A percentile compares a stretch with the other conserved stretches of the same genome.
Conservation (phyloP, 2,797 vertebrate genomes). For the Oryzias sinensis region DNA sequence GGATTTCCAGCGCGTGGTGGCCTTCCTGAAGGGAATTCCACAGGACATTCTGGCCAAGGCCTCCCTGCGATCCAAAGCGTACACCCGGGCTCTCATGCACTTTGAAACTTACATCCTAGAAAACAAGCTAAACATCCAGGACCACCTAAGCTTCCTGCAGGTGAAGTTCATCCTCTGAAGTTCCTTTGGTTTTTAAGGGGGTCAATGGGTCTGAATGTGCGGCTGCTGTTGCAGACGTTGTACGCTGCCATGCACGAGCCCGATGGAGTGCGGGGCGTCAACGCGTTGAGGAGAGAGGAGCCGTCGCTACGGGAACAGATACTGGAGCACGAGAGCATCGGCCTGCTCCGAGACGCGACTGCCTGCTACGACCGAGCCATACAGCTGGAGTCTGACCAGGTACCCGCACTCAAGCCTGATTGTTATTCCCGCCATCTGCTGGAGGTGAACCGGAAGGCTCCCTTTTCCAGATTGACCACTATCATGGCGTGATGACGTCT, state of each 20-base stretch:
- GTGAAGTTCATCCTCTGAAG: slow-evolving; percentile 54
- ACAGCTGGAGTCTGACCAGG: slow-evolving; percentile 95
- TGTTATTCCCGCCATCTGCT: too few species aligned
- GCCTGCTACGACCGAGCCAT: slow-evolving; percentile 97
- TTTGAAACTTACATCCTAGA: slow-evolving; percentile 94
- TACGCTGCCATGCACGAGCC: slow-evolving; percentile 98
- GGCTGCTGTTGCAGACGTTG: slow-evolving; percentile 67
- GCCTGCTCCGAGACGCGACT: slow-evolving; percentile 92
- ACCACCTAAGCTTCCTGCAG: slow-evolving; percentile 97
- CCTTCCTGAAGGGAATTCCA: slow-evolving; percentile 92
- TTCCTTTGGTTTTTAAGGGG: not conserved
- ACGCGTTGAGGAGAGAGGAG: slow-evolving; percentile 91
- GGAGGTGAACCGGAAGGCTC: not conserved
- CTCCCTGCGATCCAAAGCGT: slow-evolving; percentile 94
- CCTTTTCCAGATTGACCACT: slow-evolving; percentile 84
- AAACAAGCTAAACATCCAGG: slow-evolving; percentile 94
- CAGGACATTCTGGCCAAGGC: slow-evolving; percentile 93
- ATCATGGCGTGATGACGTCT: slow-evolving; percentile 96
- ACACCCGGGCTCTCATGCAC: slow-evolving; percentile 97
- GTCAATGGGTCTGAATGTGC: not conserved
- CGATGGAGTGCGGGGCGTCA: slow-evolving; percentile 94
- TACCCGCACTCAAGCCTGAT: slow-evolving; percentile 44
- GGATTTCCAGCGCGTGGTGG: slow-evolving; percentile 89
- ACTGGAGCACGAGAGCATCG: slow-evolving; percentile 96
- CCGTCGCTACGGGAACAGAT: slow-evolving; percentile 96